Percentiles rank a stretch among this genome's conserved stretches.
phyloP scores from a whole-genome alignment of 2,113 vertebrate genomes.

The Colistium nudipinnis region DNA sequence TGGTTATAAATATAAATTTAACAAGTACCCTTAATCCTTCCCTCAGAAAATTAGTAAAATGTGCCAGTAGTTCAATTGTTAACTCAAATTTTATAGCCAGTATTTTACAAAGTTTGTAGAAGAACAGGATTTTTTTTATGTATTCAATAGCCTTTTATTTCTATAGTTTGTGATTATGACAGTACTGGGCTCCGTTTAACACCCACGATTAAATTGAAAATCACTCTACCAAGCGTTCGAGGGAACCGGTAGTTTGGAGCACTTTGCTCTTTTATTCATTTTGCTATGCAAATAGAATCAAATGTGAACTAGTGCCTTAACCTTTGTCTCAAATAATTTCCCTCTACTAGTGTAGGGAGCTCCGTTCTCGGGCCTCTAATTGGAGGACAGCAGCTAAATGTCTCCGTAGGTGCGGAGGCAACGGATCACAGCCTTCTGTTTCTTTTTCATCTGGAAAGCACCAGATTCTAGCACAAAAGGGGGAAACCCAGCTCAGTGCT shows the following conservation, averaged over 20 bases:
- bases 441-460: constrained; percentile 52
- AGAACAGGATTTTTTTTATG: background rate
- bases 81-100: background rate
- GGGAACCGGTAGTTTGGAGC: constrained; percentile 52
- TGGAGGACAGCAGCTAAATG: constrained; percentile 64
- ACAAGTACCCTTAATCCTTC: constrained; percentile 52
- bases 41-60: constrained; percentile 26
- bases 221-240: constrained; percentile 68
- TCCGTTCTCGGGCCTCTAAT: constrained; percentile 60
- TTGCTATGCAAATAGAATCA: constrained; percentile 71
- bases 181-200: constrained; percentile 53
- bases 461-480: constrained; percentile 41
- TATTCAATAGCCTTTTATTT: background rate
- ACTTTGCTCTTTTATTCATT: constrained; percentile 76
- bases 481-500: constrained; percentile 46
- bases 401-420: constrained; percentile 49
- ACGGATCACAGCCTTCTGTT: constrained; percentile 49
- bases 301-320: constrained; percentile 67
- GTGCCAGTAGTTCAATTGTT: constrained; percentile 2
- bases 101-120: constrained; percentile 20
- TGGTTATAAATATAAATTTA: constrained; percentile 69
- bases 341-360: constrained; percentile 54
- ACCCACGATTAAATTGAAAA: constrained; percentile 71
- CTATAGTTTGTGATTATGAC: constrained; percentile 29
- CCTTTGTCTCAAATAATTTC: constrained; percentile 67